Percentiles rank a stretch among this genome's conserved stretches.
These are phyloP conservation scores for Columba livia DNA, from an alignment of 2,113 vertebrate species.

Conservation along the genomic window DNA sequence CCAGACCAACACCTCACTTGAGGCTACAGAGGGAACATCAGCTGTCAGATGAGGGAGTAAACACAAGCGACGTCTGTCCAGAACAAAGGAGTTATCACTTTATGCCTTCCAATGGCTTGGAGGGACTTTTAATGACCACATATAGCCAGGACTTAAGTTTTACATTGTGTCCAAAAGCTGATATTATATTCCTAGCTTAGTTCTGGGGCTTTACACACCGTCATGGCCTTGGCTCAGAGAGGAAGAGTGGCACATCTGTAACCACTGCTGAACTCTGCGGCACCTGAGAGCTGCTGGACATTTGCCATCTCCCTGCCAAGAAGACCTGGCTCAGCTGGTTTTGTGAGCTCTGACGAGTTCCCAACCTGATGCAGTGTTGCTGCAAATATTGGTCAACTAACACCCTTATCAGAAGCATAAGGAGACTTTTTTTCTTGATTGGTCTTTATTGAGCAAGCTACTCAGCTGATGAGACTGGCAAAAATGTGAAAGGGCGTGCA, in stretches of 20 bases:
- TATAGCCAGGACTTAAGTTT: neutral
- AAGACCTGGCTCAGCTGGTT: neutral
- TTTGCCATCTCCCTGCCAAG: neutral
- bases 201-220: neutral
- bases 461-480: neutral
- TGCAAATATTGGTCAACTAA: neutral
- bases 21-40: neutral
- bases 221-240: neutral
- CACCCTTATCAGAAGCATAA: neutral
- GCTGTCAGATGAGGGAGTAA: neutral
- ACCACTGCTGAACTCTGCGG: neutral
- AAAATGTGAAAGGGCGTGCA: neutral
- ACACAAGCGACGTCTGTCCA: neutral
- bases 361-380: neutral
- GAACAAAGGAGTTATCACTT: neutral
- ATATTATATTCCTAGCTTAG: neutral
- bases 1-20: neutral
- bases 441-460: neutral
- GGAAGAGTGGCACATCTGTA: neutral
- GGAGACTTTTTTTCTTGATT: neutral
- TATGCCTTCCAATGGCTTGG: neutral
- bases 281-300: conserved; percentile 7
- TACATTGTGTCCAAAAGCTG: neutral
- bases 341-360: neutral
- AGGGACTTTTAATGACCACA: neutral